Evolutionary conservation across 1,140 invertebrate genomes (phyloP).

Genomic region (Tribolium madens): DNA sequence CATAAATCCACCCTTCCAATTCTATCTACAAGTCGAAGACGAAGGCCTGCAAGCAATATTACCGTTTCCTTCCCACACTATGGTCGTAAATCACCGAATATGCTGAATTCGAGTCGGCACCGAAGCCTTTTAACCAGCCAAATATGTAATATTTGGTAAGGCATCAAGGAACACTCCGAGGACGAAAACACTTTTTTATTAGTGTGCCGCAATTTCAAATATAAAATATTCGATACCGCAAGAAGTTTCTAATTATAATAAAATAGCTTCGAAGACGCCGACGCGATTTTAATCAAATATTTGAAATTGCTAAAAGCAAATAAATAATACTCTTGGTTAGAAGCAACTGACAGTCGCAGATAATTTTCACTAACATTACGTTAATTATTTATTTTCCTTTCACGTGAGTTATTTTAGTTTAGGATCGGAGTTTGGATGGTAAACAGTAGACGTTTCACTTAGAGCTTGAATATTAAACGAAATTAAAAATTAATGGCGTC

Average conservation of each 20-base stretch:
- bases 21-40: constrained; percentile 13
- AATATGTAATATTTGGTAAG: constrained; percentile 34
- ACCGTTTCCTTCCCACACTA: not conserved
- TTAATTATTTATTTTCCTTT: not conserved
- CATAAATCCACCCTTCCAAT: constrained; percentile 18
- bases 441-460: not conserved
- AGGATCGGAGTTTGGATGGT: not conserved
- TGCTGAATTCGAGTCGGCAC: constrained; percentile 1
- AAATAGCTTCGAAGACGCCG: not conserved
- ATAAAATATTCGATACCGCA: not conserved
- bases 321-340: not conserved
- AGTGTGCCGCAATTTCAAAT: not conserved
- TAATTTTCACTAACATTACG: not conserved
- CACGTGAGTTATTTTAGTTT: not conserved
- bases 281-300: not conserved
- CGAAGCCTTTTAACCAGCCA: constrained; percentile 20
- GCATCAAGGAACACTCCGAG: not conserved
- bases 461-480: not conserved
- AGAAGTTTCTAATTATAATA: too few relatives aligned
- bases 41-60: constrained; percentile 21
- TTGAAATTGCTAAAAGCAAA: not conserved
- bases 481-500: not conserved
- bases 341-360: not conserved
- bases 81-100: constrained; percentile 27
- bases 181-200: constrained; percentile 23